Evolutionary conservation across 2,888 invertebrate genomes (phyloP).

Genomic region (Xanthorhoe designata): DNA sequence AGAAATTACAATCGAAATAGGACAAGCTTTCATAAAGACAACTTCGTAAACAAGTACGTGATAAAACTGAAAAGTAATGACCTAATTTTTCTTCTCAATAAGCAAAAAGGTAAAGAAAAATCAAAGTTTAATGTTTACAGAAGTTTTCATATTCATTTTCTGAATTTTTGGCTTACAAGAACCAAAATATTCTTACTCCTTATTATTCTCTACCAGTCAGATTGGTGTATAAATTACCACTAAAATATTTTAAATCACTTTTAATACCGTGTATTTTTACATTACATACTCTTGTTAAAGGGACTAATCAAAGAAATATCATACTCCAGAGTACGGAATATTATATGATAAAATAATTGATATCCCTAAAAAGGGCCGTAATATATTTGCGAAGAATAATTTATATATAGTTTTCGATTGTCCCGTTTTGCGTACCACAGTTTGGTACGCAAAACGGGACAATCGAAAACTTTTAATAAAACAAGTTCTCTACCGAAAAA

Average conservation of each 20-base stretch:
- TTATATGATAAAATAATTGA: neutral
- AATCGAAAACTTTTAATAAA: constrained; percentile 44
- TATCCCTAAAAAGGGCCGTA: neutral
- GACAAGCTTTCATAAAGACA: neutral
- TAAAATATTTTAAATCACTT: no score
- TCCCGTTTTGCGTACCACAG: no score
- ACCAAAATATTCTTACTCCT: no score
- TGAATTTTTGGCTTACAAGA: constrained; percentile 5
- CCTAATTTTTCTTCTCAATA: constrained; percentile 20
- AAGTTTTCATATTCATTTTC: constrained; percentile 8
- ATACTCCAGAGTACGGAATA: neutral
- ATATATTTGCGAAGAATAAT: constrained; percentile 10
- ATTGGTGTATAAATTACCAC: no score
- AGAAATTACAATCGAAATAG: no score
- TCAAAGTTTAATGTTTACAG: constrained; percentile 1
- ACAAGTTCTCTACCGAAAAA: constrained; percentile 26
- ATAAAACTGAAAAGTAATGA: constrained; percentile 15
- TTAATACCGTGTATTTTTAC: no score
- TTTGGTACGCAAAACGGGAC: constrained; percentile 15
- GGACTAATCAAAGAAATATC: neutral
- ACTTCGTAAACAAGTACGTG: constrained; percentile 13
- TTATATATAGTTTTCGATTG: no score
- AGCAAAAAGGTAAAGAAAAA: constrained; percentile 17
- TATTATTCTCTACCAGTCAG: no score
- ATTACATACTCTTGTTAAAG: no score